Conservation (phyloP, 2,113 vertebrate species). For the Scopus umbretta region DNA sequence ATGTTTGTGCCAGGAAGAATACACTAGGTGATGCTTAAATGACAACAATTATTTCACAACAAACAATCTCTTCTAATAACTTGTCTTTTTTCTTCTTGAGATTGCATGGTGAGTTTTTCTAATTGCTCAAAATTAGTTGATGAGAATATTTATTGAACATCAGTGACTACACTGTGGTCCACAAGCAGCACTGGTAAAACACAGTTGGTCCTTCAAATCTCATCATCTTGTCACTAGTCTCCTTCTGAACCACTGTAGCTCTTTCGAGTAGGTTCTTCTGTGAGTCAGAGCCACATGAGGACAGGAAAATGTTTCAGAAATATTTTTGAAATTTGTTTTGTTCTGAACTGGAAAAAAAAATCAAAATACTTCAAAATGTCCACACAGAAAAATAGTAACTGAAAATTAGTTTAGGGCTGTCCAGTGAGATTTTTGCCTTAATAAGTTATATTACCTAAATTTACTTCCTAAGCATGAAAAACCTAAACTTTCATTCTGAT, state of each 20-base stretch:
- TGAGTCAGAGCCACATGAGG: not conserved
- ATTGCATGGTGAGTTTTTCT: not conserved
- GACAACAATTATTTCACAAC: not conserved
- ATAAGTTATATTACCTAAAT: not conserved
- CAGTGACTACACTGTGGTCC: not conserved
- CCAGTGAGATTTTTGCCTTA: not conserved
- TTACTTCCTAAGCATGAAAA: not conserved
- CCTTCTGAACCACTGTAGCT: not conserved
- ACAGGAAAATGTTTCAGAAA: not conserved
- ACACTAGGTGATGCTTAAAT: not conserved
- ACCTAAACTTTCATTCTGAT: not conserved
- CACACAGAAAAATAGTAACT: not conserved
- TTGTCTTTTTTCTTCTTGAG: not conserved
- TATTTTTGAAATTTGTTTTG: not conserved
- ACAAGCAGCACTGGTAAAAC: not conserved
- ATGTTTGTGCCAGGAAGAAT: not conserved
- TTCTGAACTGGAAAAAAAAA: not conserved
- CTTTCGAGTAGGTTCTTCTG: not conserved
- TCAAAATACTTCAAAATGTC: not conserved
- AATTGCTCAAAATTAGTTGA: not conserved
- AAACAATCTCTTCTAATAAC: not conserved
- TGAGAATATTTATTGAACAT: not conserved
- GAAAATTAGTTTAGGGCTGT: not conserved
- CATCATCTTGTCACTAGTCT: not conserved
- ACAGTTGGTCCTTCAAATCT: not conserved